Conservation (phyloP, 2,888 invertebrate species). For the Muscina levida region DNA sequence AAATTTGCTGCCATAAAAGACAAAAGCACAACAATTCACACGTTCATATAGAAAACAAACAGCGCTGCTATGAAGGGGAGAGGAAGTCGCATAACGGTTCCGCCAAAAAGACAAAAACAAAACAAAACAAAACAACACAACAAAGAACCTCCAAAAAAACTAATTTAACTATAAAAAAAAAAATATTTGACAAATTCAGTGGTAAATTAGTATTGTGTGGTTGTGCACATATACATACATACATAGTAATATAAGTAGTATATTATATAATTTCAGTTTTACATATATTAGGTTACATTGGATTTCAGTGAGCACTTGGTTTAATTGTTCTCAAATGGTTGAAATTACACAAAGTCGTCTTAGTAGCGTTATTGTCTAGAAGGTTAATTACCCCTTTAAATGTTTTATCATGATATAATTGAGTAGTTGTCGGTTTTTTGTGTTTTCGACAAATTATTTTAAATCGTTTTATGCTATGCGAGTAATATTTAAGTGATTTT, state of each 20-base stretch:
- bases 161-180: conserved; percentile 35
- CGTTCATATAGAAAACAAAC: not conserved
- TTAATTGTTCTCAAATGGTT: conserved; percentile 29
- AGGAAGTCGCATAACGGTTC: conserved; percentile 48
- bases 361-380: conserved; percentile 14
- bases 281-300: too few relatives aligned
- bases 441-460: conserved; percentile 56
- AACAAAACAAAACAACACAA: not conserved
- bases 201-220: conserved; percentile 40
- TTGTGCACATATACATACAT: conserved; percentile 8
- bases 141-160: conserved; percentile 39
- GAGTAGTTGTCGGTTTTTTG: conserved; percentile 16
- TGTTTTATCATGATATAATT: conserved; percentile 47
- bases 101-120: conserved; percentile 10
- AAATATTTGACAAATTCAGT: conserved; percentile 50
- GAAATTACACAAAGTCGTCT: not conserved
- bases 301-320: not conserved
- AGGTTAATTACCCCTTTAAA: conserved; percentile 54
- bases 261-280: not conserved
- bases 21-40: conserved; percentile 49
- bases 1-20: conserved; percentile 4
- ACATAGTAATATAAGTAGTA: conserved; percentile 10
- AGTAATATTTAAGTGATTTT: conserved; percentile 6
- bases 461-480: conserved; percentile 44
- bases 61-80: not conserved